phyloP scores from a whole-genome alignment of 2,797 vertebrate genomes.

The Periophthalmus magnuspinnatus region DNA sequence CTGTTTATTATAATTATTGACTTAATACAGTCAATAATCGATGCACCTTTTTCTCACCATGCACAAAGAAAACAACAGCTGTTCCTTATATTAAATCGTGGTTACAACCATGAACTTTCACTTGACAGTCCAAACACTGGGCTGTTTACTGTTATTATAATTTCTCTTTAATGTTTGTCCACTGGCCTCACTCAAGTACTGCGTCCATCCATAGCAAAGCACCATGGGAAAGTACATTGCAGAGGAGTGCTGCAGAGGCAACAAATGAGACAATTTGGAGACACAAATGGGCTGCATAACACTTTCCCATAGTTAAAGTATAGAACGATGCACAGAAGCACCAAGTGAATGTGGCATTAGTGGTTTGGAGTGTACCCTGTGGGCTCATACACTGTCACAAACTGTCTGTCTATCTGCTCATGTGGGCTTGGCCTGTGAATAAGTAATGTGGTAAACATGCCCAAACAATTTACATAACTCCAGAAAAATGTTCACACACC shows the following conservation, averaged over 20 bases:
- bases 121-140: constrained; percentile 6
- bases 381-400: constrained; percentile 35
- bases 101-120: neutral
- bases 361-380: constrained; percentile 51
- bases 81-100: neutral
- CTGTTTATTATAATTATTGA: neutral
- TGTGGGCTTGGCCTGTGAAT: constrained; percentile 36
- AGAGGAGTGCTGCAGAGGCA: constrained; percentile 30
- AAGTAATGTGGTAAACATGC: constrained; percentile 35
- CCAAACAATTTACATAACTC: constrained; percentile 43
- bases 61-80: too few species aligned
- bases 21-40: neutral
- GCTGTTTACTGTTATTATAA: constrained; percentile 18
- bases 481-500: constrained; percentile 37
- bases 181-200: constrained; percentile 32
- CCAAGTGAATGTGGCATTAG: constrained; percentile 61
- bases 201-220: constrained; percentile 37
- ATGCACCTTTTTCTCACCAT: neutral
- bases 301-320: constrained; percentile 62
- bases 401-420: constrained; percentile 23
- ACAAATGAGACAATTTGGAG: constrained; percentile 67
- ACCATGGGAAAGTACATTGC: constrained; percentile 36
- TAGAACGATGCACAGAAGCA: constrained; percentile 52
- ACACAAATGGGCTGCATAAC: constrained; percentile 53
- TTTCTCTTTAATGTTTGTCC: constrained; percentile 29